These are phyloP conservation scores for Eulemur albifrons DNA, from an alignment of 2,797 vertebrate species.

Conservation along the genomic window DNA sequence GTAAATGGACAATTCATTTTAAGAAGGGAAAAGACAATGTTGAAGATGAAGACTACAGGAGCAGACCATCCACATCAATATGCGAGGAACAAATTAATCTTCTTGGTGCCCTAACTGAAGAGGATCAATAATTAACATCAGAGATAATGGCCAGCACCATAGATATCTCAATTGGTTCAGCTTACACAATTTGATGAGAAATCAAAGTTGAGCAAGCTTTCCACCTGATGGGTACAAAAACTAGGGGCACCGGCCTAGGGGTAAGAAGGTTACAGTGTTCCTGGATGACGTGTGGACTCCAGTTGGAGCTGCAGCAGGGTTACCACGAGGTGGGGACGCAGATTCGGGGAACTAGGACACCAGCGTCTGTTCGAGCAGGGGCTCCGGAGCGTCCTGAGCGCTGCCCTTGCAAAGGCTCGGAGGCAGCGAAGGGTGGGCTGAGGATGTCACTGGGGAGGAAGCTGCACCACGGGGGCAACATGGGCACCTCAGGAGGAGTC, in stretches of 20 bases:
- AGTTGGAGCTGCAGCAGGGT: fast-evolving
- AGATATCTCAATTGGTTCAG: no score
- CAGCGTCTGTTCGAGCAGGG: neutral
- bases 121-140: no score
- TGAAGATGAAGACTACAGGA: no score
- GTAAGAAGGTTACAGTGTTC: neutral
- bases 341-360: neutral
- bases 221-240: no score
- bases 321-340: fast-evolving
- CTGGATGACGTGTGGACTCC: fast-evolving
- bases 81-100: no score
- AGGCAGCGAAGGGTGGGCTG: fast-evolving
- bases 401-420: neutral
- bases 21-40: no score
- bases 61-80: no score
- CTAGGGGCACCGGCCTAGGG: fast-evolving
- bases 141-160: no score
- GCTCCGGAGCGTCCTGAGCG: fast-evolving
- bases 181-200: no score
- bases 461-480: fast-evolving
- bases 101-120: no score
- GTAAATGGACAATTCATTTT: no score
- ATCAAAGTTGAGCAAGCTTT: no score
- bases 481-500: fast-evolving
- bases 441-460: fast-evolving